Conservation (phyloP, 2,888 invertebrate species). For the Nemotelus nigrinus region DNA sequence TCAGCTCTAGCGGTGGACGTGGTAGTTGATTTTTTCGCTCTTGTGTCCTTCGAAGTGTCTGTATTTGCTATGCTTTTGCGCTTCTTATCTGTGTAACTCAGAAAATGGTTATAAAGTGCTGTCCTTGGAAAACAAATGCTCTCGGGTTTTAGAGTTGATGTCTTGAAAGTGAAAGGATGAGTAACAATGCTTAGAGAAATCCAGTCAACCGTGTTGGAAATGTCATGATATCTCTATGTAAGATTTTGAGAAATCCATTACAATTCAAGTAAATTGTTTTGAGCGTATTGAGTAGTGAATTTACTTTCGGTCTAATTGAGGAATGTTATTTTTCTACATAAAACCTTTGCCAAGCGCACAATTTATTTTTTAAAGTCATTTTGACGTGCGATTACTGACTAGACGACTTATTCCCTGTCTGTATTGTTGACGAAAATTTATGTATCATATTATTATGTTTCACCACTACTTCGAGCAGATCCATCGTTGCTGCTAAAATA, state of each 20-base stretch:
- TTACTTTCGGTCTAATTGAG: too few relatives aligned
- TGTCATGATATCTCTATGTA: too few relatives aligned
- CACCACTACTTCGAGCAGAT: conserved; percentile 1
- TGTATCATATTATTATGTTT: conserved; percentile 6
- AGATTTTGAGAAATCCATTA: too few relatives aligned
- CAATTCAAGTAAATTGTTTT: too few relatives aligned
- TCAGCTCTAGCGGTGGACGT: not conserved
- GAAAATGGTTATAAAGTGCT: not conserved
- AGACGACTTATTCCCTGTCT: conserved; percentile 11
- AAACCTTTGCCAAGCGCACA: too few relatives aligned
- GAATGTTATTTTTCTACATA: too few relatives aligned
- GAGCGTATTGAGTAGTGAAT: too few relatives aligned
- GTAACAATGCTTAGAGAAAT: too few relatives aligned
- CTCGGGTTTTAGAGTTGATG: too few relatives aligned
- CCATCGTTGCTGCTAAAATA: not conserved
- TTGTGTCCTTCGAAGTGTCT: not conserved
- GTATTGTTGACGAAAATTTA: conserved; percentile 24
- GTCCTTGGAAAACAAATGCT: not conserved
- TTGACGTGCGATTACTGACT: conserved; percentile 10
- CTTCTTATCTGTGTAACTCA: not conserved
- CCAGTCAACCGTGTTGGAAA: too few relatives aligned
- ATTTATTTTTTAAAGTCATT: too few relatives aligned
- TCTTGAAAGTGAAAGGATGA: too few relatives aligned
- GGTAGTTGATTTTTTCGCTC: not conserved
- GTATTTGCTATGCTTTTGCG: not conserved